Conservation (phyloP, 2,113 vertebrate genomes). For the Nesospiza acunhae region DNA sequence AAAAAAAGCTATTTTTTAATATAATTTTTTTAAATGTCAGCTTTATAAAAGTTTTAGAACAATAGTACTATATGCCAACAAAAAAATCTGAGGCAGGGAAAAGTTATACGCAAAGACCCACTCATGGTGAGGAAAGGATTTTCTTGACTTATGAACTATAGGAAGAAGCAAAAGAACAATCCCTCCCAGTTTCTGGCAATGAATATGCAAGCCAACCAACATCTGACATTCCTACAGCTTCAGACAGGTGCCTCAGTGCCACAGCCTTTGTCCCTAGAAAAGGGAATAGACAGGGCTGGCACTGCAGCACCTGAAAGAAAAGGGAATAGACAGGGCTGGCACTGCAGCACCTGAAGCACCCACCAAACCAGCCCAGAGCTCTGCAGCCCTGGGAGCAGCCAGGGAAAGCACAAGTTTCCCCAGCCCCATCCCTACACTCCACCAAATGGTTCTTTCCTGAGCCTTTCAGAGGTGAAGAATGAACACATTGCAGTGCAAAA, state of each 20-base stretch:
- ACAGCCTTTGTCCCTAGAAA: not conserved
- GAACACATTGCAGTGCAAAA: not conserved
- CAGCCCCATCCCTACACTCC: fast-evolving
- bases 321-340: too few species aligned
- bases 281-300: not conserved
- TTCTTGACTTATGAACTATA: not conserved
- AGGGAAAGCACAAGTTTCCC: not conserved
- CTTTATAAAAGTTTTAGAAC: not conserved
- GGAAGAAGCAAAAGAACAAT: not conserved
- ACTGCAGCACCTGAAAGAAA: not conserved
- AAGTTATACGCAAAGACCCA: not conserved
- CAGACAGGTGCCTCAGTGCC: not conserved
- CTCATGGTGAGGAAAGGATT: not conserved
- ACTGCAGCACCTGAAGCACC: not conserved
- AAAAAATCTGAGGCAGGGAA: not conserved
- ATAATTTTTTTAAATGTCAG: not conserved
- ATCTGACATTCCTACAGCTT: not conserved
- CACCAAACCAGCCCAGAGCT: not conserved
- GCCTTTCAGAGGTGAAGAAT: not conserved
- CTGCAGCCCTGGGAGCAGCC: not conserved
- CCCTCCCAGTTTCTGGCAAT: not conserved
- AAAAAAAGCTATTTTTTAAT: not conserved
- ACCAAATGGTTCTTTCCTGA: not conserved
- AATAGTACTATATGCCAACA: not conserved
- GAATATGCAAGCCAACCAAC: not conserved